Evolutionary conservation across 2,113 vertebrate species (phyloP).

Genomic region (Ciconia stormi): DNA sequence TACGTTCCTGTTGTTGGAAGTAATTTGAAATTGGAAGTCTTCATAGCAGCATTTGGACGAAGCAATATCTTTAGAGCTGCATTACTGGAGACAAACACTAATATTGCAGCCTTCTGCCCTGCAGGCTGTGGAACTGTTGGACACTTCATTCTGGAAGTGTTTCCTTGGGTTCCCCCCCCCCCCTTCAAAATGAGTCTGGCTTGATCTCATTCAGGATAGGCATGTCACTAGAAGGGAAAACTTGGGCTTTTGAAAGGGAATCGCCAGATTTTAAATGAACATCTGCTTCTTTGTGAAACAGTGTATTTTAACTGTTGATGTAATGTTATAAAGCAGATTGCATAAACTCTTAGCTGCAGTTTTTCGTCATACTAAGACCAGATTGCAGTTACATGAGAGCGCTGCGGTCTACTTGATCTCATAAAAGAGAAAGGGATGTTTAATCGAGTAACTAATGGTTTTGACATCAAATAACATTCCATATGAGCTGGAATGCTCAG

Average conservation of each 20-base stretch:
- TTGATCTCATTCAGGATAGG: not conserved
- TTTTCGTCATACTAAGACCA: not conserved
- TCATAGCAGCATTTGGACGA: not conserved
- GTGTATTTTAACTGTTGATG: not conserved
- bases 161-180: not conserved
- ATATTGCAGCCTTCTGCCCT: not conserved
- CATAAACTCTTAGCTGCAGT: not conserved
- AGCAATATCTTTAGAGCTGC: not conserved
- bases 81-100: slow-evolving; percentile 12
- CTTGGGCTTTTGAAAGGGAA: slow-evolving; percentile 8
- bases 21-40: slow-evolving; percentile 58
- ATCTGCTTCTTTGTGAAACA: not conserved
- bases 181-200: not conserved
- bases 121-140: not conserved
- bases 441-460: not conserved
- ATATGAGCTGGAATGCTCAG: not conserved
- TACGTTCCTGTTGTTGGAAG: slow-evolving; percentile 8
- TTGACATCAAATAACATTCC: not conserved
- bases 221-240: not conserved
- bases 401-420: not conserved
- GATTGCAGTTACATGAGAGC: not conserved
- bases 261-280: not conserved
- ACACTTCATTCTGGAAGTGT: slow-evolving; percentile 11
- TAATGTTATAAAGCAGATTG: not conserved
- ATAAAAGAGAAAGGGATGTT: not conserved